phyloP scores from a whole-genome alignment of 2,888 invertebrate species.

The Zootermopsis nevadensis region DNA sequence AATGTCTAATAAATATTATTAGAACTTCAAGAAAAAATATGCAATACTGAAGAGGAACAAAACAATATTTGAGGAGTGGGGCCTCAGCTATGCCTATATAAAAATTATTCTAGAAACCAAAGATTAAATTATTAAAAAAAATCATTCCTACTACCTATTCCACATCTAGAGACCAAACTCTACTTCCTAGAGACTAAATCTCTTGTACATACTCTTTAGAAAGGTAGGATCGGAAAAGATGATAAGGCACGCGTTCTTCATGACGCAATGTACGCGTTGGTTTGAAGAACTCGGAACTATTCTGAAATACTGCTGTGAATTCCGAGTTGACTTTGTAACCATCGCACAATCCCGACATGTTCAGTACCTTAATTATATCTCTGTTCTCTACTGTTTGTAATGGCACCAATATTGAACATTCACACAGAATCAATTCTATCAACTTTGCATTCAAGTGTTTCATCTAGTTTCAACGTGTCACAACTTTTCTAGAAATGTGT shows the following conservation, averaged over 20 bases:
- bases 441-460: neutral
- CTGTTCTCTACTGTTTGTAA: neutral
- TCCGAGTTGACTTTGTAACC: neutral
- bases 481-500: slow-evolving; percentile 8
- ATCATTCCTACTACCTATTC: slow-evolving; percentile 5
- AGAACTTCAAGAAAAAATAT: neutral
- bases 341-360: neutral
- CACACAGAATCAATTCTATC: neutral
- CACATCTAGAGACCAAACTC: slow-evolving; percentile 15
- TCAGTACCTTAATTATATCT: neutral
- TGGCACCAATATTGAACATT: neutral
- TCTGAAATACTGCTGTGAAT: neutral
- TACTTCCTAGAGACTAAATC: neutral
- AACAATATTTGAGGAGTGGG: neutral
- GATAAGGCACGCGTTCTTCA: slow-evolving; percentile 37
- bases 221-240: slow-evolving; percentile 35
- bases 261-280: slow-evolving; percentile 10
- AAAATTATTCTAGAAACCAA: neutral
- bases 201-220: slow-evolving; percentile 27
- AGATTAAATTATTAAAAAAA: neutral
- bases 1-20: neutral
- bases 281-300: slow-evolving; percentile 9
- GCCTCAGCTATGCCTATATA: neutral
- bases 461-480: neutral
- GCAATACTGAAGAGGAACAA: neutral